Percentiles rank a stretch among this genome's conserved stretches.
Conservation (phyloP, 2,113 vertebrate genomes). For the Amphilophus citrinellus region DNA sequence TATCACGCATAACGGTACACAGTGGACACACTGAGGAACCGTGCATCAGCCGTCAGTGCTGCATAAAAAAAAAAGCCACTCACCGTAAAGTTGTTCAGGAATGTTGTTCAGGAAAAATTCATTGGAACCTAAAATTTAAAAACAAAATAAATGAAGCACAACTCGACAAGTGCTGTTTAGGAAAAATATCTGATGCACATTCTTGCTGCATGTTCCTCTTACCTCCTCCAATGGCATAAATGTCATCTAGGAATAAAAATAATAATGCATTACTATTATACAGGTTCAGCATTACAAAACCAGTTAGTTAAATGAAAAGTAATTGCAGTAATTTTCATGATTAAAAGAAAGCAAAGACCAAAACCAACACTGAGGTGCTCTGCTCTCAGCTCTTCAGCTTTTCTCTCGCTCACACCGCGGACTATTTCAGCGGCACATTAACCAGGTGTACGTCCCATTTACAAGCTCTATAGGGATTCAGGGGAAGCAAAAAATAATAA, state of each 20-base stretch:
- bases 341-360: background rate
- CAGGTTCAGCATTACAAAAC: background rate
- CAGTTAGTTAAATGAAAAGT: background rate
- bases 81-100: slow-evolving; percentile 79
- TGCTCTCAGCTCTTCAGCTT: background rate
- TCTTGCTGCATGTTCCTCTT: background rate
- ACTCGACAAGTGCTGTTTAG: background rate
- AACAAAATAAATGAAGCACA: background rate
- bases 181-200: background rate
- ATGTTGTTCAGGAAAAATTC: slow-evolving; percentile 65
- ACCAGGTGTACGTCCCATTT: background rate
- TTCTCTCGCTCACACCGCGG: background rate
- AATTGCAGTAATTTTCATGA: rapidly evolving
- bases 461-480: background rate
- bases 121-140: slow-evolving; percentile 52
- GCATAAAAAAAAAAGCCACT: background rate
- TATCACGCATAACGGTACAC: background rate
- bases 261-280: background rate
- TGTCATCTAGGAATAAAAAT: slow-evolving; percentile 71
- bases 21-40: background rate
- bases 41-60: background rate
- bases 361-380: background rate
- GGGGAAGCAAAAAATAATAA: background rate
- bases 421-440: too few species aligned
- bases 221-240: slow-evolving; percentile 72